These are phyloP conservation scores for Tragelaphus buxtoni DNA, from an alignment of 2,113 vertebrate species.

Conservation along the genomic window DNA sequence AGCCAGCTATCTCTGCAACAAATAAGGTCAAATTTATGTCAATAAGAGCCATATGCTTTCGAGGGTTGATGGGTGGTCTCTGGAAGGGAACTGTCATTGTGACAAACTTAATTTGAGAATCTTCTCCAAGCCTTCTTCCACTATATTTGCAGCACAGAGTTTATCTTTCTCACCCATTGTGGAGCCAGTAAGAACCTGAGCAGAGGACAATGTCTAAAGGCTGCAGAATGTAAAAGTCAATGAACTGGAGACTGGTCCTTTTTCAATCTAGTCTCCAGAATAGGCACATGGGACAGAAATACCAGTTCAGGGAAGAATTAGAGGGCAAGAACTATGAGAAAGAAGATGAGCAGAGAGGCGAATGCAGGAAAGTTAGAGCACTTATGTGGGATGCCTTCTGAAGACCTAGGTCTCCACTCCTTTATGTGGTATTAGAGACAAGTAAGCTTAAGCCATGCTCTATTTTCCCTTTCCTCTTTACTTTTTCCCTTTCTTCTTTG, in stretches of 20 bases:
- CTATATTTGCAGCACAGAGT: background rate
- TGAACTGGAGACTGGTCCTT: background rate
- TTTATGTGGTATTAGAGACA: background rate
- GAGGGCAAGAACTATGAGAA: background rate
- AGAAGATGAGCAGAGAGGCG: background rate
- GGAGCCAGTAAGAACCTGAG: background rate
- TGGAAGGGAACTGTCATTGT: background rate
- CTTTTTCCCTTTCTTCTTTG: background rate
- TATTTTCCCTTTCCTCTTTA: background rate
- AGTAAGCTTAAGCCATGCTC: background rate
- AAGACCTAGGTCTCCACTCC: rapidly evolving
- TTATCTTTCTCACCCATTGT: background rate
- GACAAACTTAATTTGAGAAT: background rate
- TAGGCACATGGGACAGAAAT: background rate
- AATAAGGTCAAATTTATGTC: background rate
- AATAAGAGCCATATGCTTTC: background rate
- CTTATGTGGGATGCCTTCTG: rapidly evolving
- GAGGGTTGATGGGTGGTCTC: background rate
- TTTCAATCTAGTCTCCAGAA: background rate
- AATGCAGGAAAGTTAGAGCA: background rate
- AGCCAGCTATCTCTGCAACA: background rate
- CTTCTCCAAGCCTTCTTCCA: background rate
- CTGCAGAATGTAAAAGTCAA: background rate
- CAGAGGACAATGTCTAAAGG: background rate
- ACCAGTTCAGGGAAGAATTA: background rate